Base-by-base conservation (phyloP, 2,888 invertebrate species). In the Clistopyga incitator region DNA sequence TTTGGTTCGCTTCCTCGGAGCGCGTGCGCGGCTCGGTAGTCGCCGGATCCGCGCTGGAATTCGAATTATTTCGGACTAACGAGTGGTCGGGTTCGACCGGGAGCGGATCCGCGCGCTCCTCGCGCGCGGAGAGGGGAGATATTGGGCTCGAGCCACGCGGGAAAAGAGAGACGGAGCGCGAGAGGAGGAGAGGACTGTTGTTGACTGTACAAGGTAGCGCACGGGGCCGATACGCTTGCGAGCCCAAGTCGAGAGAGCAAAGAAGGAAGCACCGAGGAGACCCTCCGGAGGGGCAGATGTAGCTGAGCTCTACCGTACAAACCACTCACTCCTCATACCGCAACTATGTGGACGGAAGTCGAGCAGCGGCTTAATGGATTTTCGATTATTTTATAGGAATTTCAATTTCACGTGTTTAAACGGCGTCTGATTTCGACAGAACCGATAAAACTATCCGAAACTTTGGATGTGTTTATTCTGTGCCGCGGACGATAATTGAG, bases 51-150 rank as follows among this genome's bases (percentile, higher is more conserved):
- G 71, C 79, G 72, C 65, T 85, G 85, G 85, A 86, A 86, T 86
- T 84, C 79, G 80, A 67, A 86, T 86, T 86, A 85, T 86, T 85
- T 84, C 59, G 79, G 68, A 84, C 82, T 81, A 86, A 84, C 85
- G 84, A 86, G 83, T 83, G 78, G 71, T 82, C 81, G 84, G 84
- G 64, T 83, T 78, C 74, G 80, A 74, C 72, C 67, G 76, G 77
- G 61, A 72, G 79, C 68, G 79, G 80, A 80, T 79, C 79, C 84
- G 64, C 82, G 82, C 78, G 82, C 74, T 75, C 74, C 74, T 64
- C 74, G 74, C 68, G 25, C 76, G 74, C 1, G 67, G 78, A 71
- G 72, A 56, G n/a, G 50, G 59, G 68, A 59, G 34, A 71, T 18
- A 18, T 8, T 20, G 34, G n/a, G 29, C 13, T 38, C 29, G 25